Conservation (phyloP, 2,797 vertebrate genomes). For the Ctenochaetus hawaiiensis region DNA sequence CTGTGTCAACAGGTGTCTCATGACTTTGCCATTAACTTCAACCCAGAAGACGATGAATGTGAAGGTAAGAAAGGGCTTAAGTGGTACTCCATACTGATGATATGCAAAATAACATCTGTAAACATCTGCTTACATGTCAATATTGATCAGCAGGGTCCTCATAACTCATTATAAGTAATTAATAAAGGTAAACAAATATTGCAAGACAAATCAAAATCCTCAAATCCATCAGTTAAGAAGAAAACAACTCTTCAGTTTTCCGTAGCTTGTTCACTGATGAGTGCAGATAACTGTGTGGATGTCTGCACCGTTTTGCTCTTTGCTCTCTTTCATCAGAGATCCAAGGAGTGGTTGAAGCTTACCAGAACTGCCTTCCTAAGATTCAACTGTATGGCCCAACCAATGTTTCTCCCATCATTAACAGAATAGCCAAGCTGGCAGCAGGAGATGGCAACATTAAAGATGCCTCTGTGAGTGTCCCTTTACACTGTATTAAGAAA, state of each 20-base stretch:
- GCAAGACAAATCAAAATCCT: neutral
- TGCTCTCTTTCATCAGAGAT: conserved; percentile 85
- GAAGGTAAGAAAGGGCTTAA: conserved; percentile 87
- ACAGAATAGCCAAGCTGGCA: conserved; percentile 91
- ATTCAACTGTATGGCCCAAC: conserved; percentile 97
- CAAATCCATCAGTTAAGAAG: neutral
- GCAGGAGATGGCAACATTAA: conserved; percentile 90
- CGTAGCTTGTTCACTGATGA: neutral
- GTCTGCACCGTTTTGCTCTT: conserved; percentile 25
- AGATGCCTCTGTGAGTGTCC: conserved; percentile 91
- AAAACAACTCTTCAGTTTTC: conserved; percentile 15
- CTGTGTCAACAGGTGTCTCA: conserved; percentile 90
- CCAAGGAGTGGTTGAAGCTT: conserved; percentile 96
- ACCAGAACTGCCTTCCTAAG: conserved; percentile 96
- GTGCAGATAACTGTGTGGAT: conserved; percentile 7
- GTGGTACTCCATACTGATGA: conserved; percentile 23
- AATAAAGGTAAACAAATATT: neutral
- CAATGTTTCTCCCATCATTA: conserved; percentile 96
- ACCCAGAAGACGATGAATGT: conserved; percentile 94
- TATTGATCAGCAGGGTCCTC: neutral
- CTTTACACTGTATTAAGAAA: conserved; percentile 17
- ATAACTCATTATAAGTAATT: neutral
- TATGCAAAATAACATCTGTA: conserved; percentile 4
- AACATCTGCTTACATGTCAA: neutral
- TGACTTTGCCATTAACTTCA: conserved; percentile 98